phyloP scores from a whole-genome alignment of 2,113 vertebrate genomes.

The Amblyopsis rosae region DNA sequence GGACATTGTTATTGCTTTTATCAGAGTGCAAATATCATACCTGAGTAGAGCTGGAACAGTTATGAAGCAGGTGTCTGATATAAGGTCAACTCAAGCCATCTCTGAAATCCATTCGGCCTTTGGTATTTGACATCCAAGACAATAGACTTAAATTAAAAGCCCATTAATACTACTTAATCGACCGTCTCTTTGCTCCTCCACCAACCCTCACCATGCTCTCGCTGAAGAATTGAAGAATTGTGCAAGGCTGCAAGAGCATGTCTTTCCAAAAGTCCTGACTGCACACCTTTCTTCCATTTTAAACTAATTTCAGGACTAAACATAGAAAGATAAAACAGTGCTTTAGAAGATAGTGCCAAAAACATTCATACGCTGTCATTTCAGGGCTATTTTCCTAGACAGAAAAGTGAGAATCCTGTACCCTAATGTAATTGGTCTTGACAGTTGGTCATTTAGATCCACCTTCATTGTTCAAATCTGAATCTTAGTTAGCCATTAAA shows the following conservation, averaged over 20 bases:
- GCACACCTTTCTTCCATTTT: constrained; percentile 37
- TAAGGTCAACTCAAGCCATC: constrained; percentile 59
- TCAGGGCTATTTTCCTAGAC: no score
- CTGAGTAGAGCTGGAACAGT: constrained; percentile 16
- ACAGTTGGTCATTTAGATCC: no score
- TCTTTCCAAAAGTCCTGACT: constrained; percentile 26
- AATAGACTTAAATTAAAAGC: constrained; percentile 65
- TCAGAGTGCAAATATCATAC: constrained; percentile 26
- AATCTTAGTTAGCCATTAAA: no score
- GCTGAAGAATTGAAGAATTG: constrained; percentile 51
- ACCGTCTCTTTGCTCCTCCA: constrained; percentile 34
- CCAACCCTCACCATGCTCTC: constrained; percentile 24
- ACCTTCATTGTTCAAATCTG: no score
- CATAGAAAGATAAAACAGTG: no score
- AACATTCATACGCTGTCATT: no score
- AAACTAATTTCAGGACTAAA: neutral
- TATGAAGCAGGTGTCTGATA: constrained; percentile 30
- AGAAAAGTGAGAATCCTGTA: no score
- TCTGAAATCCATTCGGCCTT: constrained; percentile 60
- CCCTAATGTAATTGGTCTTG: no score
- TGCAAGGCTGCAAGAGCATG: constrained; percentile 21
- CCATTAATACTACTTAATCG: constrained; percentile 69
- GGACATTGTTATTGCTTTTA: constrained; percentile 36
- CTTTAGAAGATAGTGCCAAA: no score
- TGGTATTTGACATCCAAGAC: constrained; percentile 70